These are phyloP conservation scores for Eulemur mongoz DNA, from an alignment of 2,797 vertebrate genomes.

Conservation along the genomic window DNA sequence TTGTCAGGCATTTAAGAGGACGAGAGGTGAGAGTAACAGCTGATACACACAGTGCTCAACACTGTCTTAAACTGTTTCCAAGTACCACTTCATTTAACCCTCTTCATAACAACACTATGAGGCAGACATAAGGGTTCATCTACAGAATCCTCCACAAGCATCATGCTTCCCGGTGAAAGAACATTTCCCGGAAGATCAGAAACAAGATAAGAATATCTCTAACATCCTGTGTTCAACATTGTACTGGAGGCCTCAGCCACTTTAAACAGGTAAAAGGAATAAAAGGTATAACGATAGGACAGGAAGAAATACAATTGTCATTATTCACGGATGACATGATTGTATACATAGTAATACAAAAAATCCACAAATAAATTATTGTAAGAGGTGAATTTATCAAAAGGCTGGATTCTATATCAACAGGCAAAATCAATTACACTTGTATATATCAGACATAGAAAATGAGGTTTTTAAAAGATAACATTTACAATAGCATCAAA, in stretches of 20 bases:
- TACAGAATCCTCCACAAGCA: background rate
- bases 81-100: no score
- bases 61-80: background rate
- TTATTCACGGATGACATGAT: background rate
- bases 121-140: fast-evolving
- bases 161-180: fast-evolving
- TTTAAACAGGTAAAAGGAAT: background rate
- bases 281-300: fast-evolving
- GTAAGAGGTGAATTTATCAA: background rate
- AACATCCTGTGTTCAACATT: fast-evolving
- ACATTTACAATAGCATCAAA: background rate
- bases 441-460: background rate
- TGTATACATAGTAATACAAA: background rate
- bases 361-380: no score
- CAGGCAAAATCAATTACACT: background rate
- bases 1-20: background rate
- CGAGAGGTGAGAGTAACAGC: background rate
- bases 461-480: background rate
- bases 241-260: background rate
- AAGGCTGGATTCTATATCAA: background rate
- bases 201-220: fast-evolving
- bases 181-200: fast-evolving
- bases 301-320: background rate
- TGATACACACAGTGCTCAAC: fast-evolving
- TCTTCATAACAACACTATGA: fast-evolving